Evolutionary conservation across 1,140 invertebrate species (phyloP).

Genomic region (Eumeta japonica): DNA sequence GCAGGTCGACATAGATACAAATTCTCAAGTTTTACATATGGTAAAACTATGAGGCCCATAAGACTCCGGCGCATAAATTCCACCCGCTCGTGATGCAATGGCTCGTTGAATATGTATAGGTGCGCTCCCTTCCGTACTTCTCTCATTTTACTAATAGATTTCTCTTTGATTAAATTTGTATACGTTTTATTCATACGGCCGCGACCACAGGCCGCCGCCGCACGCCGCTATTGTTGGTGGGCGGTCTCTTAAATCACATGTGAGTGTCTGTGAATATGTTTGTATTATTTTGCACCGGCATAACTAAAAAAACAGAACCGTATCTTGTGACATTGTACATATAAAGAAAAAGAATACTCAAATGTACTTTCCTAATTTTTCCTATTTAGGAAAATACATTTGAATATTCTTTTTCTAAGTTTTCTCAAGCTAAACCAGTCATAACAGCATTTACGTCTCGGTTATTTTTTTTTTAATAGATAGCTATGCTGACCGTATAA

Average conservation of each 20-base stretch:
- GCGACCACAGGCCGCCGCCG: too few relatives aligned
- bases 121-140: slow-evolving; percentile 54
- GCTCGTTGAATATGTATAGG: slow-evolving; percentile 57
- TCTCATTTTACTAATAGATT: slow-evolving; percentile 59
- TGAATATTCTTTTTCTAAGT: too few relatives aligned
- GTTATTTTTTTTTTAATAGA: too few relatives aligned
- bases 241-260: slow-evolving; percentile 39
- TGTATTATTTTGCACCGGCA: slow-evolving; percentile 10
- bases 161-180: slow-evolving; percentile 58
- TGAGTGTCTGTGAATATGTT: slow-evolving; percentile 10
- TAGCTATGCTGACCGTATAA: too few relatives aligned
- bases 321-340: too few relatives aligned
- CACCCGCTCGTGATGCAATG: slow-evolving; percentile 53
- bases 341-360: too few relatives aligned
- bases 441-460: too few relatives aligned
- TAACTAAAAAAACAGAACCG: too few relatives aligned
- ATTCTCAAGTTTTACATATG: slow-evolving; percentile 54
- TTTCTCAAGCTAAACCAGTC: too few relatives aligned
- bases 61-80: slow-evolving; percentile 50
- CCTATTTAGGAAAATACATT: too few relatives aligned
- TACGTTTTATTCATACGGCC: slow-evolving; percentile 52
- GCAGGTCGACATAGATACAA: slow-evolving; percentile 27
- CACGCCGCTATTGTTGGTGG: slow-evolving; percentile 47
- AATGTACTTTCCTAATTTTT: too few relatives aligned
- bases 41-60: slow-evolving; percentile 50